Conservation (phyloP, 2,113 vertebrate species). For the Corydoras maculifer region DNA sequence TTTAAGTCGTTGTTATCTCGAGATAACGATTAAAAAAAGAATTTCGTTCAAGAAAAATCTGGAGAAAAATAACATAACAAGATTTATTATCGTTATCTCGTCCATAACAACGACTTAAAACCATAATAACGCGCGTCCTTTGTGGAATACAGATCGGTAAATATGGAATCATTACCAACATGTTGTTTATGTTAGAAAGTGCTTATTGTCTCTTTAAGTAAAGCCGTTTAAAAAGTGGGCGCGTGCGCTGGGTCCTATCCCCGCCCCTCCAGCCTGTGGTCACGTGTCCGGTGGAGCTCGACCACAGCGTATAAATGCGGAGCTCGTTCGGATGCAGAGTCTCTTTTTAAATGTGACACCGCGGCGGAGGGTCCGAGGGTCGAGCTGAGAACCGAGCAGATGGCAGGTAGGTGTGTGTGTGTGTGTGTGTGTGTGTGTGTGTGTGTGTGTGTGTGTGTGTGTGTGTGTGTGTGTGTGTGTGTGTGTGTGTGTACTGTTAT, state of each 20-base stretch:
- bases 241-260: neutral
- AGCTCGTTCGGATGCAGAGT: fast-evolving
- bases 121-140: too few species aligned
- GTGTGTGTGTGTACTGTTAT: neutral
- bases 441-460: neutral
- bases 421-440: neutral
- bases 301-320: neutral
- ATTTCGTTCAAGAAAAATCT: too few species aligned
- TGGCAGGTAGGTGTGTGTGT: slow-evolving; percentile 6
- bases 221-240: neutral
- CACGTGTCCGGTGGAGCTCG: neutral
- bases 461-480: neutral
- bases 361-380: neutral
- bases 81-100: too few species aligned
- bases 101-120: too few species aligned
- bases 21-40: too few species aligned
- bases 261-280: neutral
- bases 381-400: neutral
- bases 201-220: too few species aligned
- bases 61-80: too few species aligned
- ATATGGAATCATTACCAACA: too few species aligned
- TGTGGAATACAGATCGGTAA: too few species aligned
- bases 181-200: too few species aligned
- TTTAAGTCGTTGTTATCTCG: too few species aligned
- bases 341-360: neutral